phyloP scores from a whole-genome alignment of 2,113 vertebrate species.

The Aix galericulata region DNA sequence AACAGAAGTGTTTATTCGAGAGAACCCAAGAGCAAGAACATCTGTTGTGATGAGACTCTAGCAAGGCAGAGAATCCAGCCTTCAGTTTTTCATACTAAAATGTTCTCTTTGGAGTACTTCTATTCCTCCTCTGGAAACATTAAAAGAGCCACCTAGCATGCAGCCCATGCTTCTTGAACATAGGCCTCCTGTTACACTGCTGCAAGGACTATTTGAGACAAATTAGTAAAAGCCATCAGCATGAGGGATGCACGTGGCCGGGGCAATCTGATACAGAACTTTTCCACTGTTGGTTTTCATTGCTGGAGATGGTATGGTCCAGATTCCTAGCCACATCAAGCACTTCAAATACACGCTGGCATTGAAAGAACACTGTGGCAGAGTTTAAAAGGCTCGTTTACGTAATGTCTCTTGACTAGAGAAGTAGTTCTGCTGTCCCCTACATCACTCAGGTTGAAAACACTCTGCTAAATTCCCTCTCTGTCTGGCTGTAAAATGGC shows the following conservation, averaged over 20 bases:
- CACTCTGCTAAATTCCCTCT: neutral
- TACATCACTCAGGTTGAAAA: neutral
- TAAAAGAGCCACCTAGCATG: neutral
- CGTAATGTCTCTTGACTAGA: neutral
- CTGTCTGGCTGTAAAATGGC: neutral
- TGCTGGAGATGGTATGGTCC: neutral
- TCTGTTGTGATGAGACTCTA: neutral
- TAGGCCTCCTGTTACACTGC: neutral
- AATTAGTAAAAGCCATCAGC: neutral
- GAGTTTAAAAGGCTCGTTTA: neutral
- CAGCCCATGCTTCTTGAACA: neutral
- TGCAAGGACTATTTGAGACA: neutral
- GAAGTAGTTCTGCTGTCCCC: neutral
- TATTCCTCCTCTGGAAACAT: neutral
- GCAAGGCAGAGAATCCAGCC: neutral
- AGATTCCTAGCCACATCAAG: accelerated
- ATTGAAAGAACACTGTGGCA: neutral
- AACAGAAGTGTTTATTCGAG: neutral
- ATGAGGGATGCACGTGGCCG: neutral
- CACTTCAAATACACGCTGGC: neutral
- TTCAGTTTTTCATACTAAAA: neutral
- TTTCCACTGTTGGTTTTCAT: neutral
- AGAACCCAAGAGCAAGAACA: neutral
- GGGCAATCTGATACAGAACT: neutral
- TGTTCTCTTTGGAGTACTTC: neutral